Conservation (phyloP, 1,140 invertebrate species). For the Papilio dardanus region DNA sequence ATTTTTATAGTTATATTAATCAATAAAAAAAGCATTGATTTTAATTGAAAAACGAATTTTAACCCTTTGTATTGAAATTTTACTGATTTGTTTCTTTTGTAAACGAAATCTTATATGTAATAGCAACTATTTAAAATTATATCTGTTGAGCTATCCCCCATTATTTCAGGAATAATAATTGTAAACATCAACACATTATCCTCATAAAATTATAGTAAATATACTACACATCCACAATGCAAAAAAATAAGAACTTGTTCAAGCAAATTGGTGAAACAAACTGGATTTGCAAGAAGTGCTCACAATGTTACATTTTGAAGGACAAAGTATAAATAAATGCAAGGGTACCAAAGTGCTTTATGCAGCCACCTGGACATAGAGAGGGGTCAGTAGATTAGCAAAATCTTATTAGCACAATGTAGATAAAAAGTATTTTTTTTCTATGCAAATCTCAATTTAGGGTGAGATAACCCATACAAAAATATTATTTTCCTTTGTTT, state of each 20-base stretch:
- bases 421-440: background rate
- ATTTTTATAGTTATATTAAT: too few species aligned
- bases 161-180: too few species aligned
- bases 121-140: too few species aligned
- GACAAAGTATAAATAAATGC: slow-evolving; percentile 14
- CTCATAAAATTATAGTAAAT: background rate
- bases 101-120: too few species aligned
- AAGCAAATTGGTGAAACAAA: background rate
- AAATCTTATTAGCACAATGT: background rate
- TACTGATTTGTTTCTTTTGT: too few species aligned
- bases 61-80: too few species aligned
- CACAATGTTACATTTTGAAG: background rate
- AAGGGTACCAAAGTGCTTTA: background rate
- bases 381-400: background rate
- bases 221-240: background rate
- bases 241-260: background rate
- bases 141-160: too few species aligned
- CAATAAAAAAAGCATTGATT: too few species aligned
- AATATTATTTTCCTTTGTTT: background rate
- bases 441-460: background rate
- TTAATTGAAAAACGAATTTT: too few species aligned
- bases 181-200: too few species aligned
- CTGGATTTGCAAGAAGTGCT: background rate
- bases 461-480: background rate
- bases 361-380: background rate